These are phyloP conservation scores for Nephila pilipes DNA, from an alignment of 1,140 invertebrate genomes.

Conservation along the genomic window DNA sequence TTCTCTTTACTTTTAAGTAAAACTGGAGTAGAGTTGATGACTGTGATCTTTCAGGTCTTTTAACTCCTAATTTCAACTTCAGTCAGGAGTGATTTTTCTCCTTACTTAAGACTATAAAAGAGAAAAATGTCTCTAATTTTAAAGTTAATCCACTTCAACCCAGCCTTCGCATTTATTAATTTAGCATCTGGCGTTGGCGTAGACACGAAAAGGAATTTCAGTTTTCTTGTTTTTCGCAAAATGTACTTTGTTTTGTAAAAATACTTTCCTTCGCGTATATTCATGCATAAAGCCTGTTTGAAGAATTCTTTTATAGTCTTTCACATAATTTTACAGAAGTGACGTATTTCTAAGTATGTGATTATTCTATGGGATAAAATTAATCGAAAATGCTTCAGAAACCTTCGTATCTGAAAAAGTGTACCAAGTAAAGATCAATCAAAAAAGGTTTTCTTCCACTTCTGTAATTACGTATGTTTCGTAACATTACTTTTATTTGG, in stretches of 20 bases:
- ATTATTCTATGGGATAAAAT: not conserved
- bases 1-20: not conserved
- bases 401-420: not conserved
- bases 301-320: not conserved
- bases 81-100: not conserved
- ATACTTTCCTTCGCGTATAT: not conserved
- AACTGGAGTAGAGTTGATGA: not conserved
- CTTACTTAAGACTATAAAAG: not conserved
- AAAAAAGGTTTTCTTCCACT: too few relatives aligned
- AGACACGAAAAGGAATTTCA: not conserved
- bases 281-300: not conserved
- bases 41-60: not conserved
- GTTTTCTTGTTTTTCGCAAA: not conserved
- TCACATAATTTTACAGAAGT: not conserved
- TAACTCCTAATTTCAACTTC: not conserved
- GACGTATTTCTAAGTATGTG: not conserved
- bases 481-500: too few relatives aligned
- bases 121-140: constrained; percentile 23
- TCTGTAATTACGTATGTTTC: too few relatives aligned
- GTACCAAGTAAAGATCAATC: too few relatives aligned
- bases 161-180: constrained; percentile 28
- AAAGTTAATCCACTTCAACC: constrained; percentile 30
- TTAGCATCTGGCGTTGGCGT: constrained; percentile 23
- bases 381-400: not conserved
- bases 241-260: not conserved